Conservation (phyloP, 2,113 vertebrate species). For the Synodontis membranacea region DNA sequence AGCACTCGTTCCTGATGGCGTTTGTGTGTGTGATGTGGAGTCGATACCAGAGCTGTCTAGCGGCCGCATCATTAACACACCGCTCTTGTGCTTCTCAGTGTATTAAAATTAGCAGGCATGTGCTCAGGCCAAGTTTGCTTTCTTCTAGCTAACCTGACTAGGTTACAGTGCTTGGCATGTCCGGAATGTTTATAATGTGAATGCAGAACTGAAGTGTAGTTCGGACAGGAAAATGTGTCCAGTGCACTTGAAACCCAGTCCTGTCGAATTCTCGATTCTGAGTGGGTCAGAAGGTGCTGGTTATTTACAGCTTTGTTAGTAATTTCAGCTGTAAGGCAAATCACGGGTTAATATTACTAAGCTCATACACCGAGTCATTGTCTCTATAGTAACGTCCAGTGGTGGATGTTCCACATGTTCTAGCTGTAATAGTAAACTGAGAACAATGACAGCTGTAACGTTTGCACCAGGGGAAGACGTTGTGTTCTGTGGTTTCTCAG, state of each 20-base stretch:
- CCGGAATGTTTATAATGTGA: background rate
- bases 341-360: background rate
- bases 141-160: background rate
- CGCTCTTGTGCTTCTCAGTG: background rate
- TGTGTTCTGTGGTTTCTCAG: background rate
- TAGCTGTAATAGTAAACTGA: background rate
- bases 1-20: constrained; percentile 62
- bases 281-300: background rate
- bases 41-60: background rate
- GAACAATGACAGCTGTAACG: background rate
- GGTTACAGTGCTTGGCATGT: background rate
- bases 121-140: background rate
- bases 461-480: background rate
- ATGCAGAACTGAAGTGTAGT: background rate
- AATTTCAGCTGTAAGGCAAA: background rate
- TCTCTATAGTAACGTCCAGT: background rate
- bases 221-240: background rate
- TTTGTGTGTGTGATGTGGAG: background rate
- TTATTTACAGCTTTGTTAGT: too few species aligned
- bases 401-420: background rate
- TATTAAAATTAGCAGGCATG: background rate
- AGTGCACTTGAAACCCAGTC: background rate
- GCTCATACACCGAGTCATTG: background rate
- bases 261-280: background rate
- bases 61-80: constrained; percentile 13